Base-by-base conservation (phyloP, 2,797 vertebrate species). In the Etheostoma perlongum region DNA sequence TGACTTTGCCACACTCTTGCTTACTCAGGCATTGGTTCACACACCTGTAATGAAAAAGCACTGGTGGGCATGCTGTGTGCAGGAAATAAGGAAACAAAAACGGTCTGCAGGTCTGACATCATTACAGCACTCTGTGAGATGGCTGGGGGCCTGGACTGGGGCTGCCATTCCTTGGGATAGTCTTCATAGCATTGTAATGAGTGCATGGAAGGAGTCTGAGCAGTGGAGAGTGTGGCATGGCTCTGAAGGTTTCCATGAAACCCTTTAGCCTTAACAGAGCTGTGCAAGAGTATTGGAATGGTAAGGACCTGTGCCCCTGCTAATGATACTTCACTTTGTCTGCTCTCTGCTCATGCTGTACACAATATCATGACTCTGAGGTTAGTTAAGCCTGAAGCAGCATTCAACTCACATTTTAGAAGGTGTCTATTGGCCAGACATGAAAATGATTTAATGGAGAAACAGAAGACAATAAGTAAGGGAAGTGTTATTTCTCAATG, bases 31-130 rank as follows among this genome's bases (percentile, higher is more conserved):
- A 49, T 44, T 25, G 51, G 70, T 81, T 81, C 86, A 86, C 78
- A 90, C 88, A 92, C 86, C 88, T 91, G 85, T 83, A 89, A 88
- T 90, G 76, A 90, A 89, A 88, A 78, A 61, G 72, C 54, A 67
- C 80, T 66, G 76, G 67, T 13, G 0, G 80, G 72, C 82, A 72
- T 82, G 83, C 76, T 86, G 80, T 25, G 78, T 74, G 84, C 88
- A 91, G 88, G 87, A 90, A 89, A 82, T 76, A 74, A 62, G 79
- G 72, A 76, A 74, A 74, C 79, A 72, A 76, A 78, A 36, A 75
- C 46, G 69, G 49, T 30, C 30, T 54, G 53, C 53, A 51, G 58
- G 61, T 77, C 70, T 83, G 82, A 92, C 86, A 88, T 89, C 86
- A 85, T 91, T 90, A 85, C 66, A 54, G 70, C 68, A 9, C 48